Evolutionary conservation across 2,888 invertebrate species (phyloP).

Genomic region (Bedellia somnulentella): DNA sequence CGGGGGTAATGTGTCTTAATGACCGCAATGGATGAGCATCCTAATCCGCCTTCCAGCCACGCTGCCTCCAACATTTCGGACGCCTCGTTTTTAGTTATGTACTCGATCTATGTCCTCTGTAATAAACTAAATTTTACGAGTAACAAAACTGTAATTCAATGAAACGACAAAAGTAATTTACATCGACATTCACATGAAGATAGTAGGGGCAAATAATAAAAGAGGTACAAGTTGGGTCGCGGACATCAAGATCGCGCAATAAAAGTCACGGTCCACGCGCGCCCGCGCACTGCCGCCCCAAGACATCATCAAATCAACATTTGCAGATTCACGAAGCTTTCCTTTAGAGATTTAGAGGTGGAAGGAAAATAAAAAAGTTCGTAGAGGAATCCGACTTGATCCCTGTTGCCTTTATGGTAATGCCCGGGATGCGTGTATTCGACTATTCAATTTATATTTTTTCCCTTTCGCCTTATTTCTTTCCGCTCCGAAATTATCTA

Average conservation of each 20-base stretch:
- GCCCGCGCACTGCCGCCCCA: constrained; percentile 7
- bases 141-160: constrained; percentile 13
- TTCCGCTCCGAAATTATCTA: constrained; percentile 54
- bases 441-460: constrained; percentile 61
- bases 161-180: no score
- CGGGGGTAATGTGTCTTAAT: constrained; percentile 54
- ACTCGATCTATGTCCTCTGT: background rate
- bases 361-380: constrained; percentile 62
- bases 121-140: background rate
- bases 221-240: no score
- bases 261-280: no score
- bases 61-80: constrained; percentile 30
- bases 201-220: no score
- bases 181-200: no score
- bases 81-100: constrained; percentile 11
- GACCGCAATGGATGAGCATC: constrained; percentile 54
- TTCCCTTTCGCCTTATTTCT: constrained; percentile 56
- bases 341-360: constrained; percentile 58
- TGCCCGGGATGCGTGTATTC: constrained; percentile 60
- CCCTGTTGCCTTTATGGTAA: constrained; percentile 60
- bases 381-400: constrained; percentile 58
- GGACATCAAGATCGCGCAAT: no score
- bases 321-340: constrained; percentile 62
- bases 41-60: constrained; percentile 35
- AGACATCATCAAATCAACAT: constrained; percentile 61